Percentiles rank a stretch among this genome's conserved stretches.
phyloP scores from a whole-genome alignment of 2,113 vertebrate species.

The Tenrec ecaudatus region DNA sequence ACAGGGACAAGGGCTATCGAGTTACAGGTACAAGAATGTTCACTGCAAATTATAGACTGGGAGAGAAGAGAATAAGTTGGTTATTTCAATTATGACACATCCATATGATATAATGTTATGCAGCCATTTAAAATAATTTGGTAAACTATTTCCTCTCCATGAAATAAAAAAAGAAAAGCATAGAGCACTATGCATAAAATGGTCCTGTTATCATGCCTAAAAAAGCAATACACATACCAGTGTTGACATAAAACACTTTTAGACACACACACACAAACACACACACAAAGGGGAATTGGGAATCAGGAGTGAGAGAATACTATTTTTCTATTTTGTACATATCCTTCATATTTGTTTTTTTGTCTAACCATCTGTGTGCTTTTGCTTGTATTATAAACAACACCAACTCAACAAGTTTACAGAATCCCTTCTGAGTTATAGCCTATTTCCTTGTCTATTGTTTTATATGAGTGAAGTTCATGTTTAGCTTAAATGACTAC shows the following conservation, averaged over 20 bases:
- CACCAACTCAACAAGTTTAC: too few relatives aligned
- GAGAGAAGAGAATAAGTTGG: not conserved
- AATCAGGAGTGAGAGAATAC: not conserved
- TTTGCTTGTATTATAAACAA: not conserved
- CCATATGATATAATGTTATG: not conserved
- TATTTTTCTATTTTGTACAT: not conserved
- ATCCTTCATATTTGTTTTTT: not conserved
- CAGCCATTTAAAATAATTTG: not conserved
- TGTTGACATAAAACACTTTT: not conserved
- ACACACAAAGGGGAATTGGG: not conserved
- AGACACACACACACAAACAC: not conserved
- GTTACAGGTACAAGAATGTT: not conserved
- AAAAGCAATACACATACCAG: not conserved
- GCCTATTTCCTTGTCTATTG: not conserved
- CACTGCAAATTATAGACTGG: not conserved
- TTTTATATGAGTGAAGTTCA: not conserved
- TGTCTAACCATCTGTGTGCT: not conserved
- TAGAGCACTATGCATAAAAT: not conserved
- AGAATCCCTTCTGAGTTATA: not conserved
- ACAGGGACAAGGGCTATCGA: not conserved
- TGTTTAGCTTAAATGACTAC: not conserved
- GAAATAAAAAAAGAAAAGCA: conserved; percentile 9
- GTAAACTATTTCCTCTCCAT: not conserved
- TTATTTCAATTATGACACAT: not conserved
- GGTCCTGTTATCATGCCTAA: not conserved